Evolutionary conservation across 2,113 vertebrate genomes (phyloP).

Genomic region (Azemiops feae): DNA sequence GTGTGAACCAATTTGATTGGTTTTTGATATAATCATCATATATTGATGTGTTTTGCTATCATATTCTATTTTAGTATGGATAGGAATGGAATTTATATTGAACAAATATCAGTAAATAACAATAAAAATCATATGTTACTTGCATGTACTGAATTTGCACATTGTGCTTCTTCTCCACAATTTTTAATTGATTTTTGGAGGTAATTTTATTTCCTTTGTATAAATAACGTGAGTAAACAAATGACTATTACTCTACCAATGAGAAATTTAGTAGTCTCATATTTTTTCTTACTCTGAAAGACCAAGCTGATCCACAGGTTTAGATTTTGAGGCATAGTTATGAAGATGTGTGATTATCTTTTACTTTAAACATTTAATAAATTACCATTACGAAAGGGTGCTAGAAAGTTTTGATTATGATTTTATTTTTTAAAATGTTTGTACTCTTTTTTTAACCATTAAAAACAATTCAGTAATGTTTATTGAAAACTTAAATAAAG

Average conservation of each 20-base stretch:
- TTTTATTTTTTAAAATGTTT: neutral
- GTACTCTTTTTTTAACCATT: neutral
- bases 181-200: constrained; percentile 7
- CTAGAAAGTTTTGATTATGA: neutral
- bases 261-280: constrained; percentile 23
- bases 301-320: constrained; percentile 18
- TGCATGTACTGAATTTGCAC: neutral
- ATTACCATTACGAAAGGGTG: constrained; percentile 6
- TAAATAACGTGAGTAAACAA: neutral
- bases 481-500: neutral
- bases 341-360: constrained; percentile 26
- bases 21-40: constrained; percentile 25
- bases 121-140: neutral
- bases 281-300: constrained; percentile 34
- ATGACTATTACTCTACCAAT: neutral
- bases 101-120: neutral
- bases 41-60: neutral
- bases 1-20: constrained; percentile 34
- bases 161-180: neutral
- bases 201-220: constrained; percentile 54
- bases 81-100: neutral
- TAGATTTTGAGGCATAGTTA: neutral
- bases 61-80: neutral
- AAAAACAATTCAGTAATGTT: neutral
- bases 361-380: constrained; percentile 4